Percentiles rank a stretch among this genome's conserved stretches.
phyloP scores from a whole-genome alignment of 2,113 vertebrate species.

The Melanostigma gelatinosum region DNA sequence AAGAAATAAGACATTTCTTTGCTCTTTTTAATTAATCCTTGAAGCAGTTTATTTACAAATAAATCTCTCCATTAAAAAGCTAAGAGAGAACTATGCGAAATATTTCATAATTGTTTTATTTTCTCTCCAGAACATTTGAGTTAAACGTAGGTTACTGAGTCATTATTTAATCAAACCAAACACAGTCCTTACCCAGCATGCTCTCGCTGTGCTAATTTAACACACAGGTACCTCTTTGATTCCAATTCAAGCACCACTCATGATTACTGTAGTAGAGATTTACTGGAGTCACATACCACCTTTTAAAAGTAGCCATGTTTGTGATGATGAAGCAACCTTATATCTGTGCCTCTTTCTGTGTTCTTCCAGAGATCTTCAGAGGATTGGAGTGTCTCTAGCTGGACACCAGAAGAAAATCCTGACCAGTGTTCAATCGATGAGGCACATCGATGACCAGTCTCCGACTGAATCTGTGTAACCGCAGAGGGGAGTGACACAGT shows the following conservation, averaged over 20 bases:
- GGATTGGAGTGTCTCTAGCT: constrained; percentile 94
- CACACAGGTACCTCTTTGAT: not conserved
- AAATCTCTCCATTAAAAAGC: not conserved
- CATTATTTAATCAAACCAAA: constrained; percentile 4
- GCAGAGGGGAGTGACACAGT: not conserved
- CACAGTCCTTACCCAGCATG: not conserved
- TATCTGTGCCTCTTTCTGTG: not conserved
- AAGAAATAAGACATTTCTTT: not conserved
- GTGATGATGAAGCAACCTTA: not conserved
- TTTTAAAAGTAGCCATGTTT: not conserved
- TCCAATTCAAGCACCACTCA: not conserved
- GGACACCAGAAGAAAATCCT: constrained; percentile 99
- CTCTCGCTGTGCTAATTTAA: not conserved
- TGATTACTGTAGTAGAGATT: not conserved
- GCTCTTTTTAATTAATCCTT: not conserved
- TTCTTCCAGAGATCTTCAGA: constrained; percentile 90
- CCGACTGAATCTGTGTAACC: constrained; percentile 79
- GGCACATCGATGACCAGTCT: constrained; percentile 90
- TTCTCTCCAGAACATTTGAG: not conserved
- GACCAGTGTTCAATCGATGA: constrained; percentile 96
- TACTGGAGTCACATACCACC: not conserved
- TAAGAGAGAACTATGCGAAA: not conserved
- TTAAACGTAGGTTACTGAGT: not conserved
- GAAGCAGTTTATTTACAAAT: too few species aligned
- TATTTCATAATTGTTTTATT: not conserved